phyloP scores from a whole-genome alignment of 2,797 vertebrate genomes.

The Xiphophorus birchmanni region DNA sequence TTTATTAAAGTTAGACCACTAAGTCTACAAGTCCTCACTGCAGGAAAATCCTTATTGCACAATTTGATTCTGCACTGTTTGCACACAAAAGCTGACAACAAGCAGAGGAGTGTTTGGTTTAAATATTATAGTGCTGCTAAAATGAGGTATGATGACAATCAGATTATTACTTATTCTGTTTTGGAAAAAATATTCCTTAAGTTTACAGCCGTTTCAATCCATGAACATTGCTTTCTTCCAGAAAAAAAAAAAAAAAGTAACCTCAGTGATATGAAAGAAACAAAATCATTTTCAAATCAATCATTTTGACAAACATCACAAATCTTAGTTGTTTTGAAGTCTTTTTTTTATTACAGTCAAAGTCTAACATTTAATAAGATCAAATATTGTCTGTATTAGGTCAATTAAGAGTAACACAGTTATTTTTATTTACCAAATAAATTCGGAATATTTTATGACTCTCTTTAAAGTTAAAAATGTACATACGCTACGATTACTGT shows the following conservation, averaged over 20 bases:
- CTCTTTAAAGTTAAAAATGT: background rate
- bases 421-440: background rate
- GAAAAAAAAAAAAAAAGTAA: no score
- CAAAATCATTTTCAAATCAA: no score
- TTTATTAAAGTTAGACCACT: background rate
- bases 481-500: background rate
- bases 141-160: background rate
- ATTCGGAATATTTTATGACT: background rate
- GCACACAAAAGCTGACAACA: background rate
- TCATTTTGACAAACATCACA: no score
- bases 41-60: background rate
- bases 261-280: no score
- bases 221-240: background rate
- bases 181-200: background rate
- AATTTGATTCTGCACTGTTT: background rate
- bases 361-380: background rate
- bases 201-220: background rate
- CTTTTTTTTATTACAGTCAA: background rate
- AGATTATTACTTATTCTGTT: background rate
- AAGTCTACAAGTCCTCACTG: background rate
- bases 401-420: background rate
- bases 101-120: background rate
- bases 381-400: background rate
- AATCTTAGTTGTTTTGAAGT: no score
- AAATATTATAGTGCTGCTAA: background rate